phyloP scores from a whole-genome alignment of 2,113 vertebrate species.

The Nicator chloris region DNA sequence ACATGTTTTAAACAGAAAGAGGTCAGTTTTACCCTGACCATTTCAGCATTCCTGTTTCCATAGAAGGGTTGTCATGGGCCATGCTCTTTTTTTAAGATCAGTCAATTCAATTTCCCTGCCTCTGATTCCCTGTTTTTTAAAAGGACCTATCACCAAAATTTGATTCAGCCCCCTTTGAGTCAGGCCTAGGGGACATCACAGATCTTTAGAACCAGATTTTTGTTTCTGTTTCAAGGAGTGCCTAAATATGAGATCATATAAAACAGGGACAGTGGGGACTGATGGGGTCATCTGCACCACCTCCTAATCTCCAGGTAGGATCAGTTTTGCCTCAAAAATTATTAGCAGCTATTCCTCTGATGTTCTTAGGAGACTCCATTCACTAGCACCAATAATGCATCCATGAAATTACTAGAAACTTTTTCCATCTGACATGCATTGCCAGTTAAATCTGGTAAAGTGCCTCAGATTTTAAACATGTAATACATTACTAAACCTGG shows the following conservation, averaged over 20 bases:
- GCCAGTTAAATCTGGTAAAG: neutral
- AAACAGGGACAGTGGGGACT: neutral
- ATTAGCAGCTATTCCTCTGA: neutral
- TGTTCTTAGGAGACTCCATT: neutral
- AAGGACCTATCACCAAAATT: neutral
- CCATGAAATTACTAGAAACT: neutral
- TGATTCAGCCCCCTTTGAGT: neutral
- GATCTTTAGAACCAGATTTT: neutral
- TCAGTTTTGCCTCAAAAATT: neutral
- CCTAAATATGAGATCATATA: neutral
- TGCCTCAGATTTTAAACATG: neutral
- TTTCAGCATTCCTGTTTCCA: neutral
- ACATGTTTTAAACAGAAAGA: neutral
- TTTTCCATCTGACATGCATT: neutral
- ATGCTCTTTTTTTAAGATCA: neutral
- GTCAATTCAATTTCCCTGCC: neutral
- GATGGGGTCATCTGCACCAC: neutral
- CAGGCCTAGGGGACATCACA: neutral
- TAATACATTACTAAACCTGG: neutral
- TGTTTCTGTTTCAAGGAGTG: neutral
- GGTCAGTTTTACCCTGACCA: neutral
- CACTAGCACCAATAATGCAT: neutral
- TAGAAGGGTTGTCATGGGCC: neutral
- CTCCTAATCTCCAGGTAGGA: neutral
- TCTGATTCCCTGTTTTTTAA: neutral